Base-by-base conservation (phyloP, 2,113 vertebrate genomes). In the Leucosticte australis region DNA sequence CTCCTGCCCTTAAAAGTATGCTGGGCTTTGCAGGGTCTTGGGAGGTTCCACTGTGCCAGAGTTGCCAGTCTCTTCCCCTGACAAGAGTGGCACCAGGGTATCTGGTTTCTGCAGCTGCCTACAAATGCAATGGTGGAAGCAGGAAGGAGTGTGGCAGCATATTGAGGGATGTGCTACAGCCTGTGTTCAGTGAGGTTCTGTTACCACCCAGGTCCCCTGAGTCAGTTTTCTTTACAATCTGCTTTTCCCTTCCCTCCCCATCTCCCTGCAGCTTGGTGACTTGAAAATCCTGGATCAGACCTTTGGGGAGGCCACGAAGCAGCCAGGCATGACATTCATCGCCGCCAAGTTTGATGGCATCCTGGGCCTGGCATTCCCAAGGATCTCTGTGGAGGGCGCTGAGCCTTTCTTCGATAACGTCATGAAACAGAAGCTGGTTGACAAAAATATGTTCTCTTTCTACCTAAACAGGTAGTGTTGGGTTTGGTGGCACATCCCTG, bases 341-440 rank as follows among this genome's bases (percentile, higher is more conserved):
- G 98, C 98, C 0, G 99, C 99, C 69, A 99, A 98, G 97, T 99
- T 99, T 5, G 99, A 99, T 1, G 99, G 99, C 46, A 99, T 99
- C 96, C 97, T 99, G 28, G 99, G 99, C 95, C 98, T 99, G 99
- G 99, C 97, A 2, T 99, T 97, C 87, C 98, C 98, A 0, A 90
- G 20, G 68, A 99, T 99, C 96, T 98, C 99, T 0, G 99, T 99
- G 67, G 97, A 99, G 17, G 94, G 97, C 1, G 99, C 98, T 53
- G 19, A 70, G 4, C 99, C 99, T 1, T 98, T 99, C 76, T 99
- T 99, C 1, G 99, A 99, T 92, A 99, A 98, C 85, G 90, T 99
- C 87, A 99, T 99, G 98, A 6, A 55, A 15, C 99, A 99, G 97
- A 98, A 98, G 97, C 98, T 99, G 96, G 92, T 99, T 18, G 98